Percentiles rank a stretch among this genome's conserved stretches.
Evolutionary conservation across 2,888 invertebrate species (phyloP).

Genomic region (Agrotis ipsilon): DNA sequence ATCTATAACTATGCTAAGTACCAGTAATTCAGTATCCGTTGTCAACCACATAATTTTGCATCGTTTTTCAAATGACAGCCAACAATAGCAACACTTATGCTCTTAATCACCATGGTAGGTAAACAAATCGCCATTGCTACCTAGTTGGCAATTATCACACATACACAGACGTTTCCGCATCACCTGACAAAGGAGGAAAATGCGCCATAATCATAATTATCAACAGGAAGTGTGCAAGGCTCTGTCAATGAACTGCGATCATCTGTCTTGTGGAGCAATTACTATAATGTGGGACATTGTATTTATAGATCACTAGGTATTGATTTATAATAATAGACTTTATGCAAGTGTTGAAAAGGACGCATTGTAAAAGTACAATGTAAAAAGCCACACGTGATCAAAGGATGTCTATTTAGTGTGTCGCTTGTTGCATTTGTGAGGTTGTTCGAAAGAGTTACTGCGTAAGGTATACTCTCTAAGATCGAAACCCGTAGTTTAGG

Average conservation of each 20-base stretch:
- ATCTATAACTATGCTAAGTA: too few species aligned
- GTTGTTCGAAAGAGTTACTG: too few species aligned
- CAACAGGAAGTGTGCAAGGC: slow-evolving; percentile 55
- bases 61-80: neutral
- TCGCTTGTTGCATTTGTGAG: too few species aligned
- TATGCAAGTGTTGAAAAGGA: neutral
- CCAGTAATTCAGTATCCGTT: too few species aligned
- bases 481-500: too few species aligned
- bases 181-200: slow-evolving; percentile 54
- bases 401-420: too few species aligned
- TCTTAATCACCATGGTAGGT: slow-evolving; percentile 32
- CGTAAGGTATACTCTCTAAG: too few species aligned
- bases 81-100: neutral
- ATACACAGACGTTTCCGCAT: slow-evolving; percentile 39
- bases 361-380: too few species aligned
- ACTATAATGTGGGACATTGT: slow-evolving; percentile 18
- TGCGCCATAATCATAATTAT: slow-evolving; percentile 37
- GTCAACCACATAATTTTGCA: neutral
- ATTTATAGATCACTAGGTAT: slow-evolving; percentile 21
- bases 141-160: slow-evolving; percentile 47
- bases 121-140: slow-evolving; percentile 35
- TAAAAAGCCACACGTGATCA: too few species aligned
- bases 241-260: slow-evolving; percentile 63
- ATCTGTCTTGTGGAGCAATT: slow-evolving; percentile 39
- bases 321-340: slow-evolving; percentile 13